phyloP scores from a whole-genome alignment of 2,797 vertebrate species.

The Oreochromis grahami region DNA sequence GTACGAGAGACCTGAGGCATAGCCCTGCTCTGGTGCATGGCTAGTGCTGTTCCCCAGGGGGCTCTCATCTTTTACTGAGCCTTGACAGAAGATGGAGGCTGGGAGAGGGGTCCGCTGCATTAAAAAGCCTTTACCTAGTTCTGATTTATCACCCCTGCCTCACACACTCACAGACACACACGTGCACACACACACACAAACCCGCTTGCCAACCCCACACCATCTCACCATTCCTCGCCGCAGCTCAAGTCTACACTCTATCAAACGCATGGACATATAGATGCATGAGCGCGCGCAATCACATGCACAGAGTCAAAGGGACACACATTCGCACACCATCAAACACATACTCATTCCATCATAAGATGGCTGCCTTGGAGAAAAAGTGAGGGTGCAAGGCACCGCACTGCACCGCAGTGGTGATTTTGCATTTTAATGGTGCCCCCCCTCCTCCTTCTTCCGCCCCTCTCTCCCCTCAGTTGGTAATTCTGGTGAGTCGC shows the following conservation, averaged over 20 bases:
- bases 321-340: constrained; percentile 72
- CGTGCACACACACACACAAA: constrained; percentile 7
- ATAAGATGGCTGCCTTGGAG: constrained; percentile 73
- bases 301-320: constrained; percentile 2
- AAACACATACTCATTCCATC: constrained; percentile 65
- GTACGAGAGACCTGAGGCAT: constrained; percentile 64
- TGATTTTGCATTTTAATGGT: constrained; percentile 80
- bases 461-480: constrained; percentile 14
- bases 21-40: constrained; percentile 72
- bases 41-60: constrained; percentile 77
- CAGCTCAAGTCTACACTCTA: constrained; percentile 69
- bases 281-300: background rate
- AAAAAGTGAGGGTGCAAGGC: constrained; percentile 56
- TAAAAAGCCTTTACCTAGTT: constrained; percentile 85
- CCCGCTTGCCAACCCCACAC: constrained; percentile 53
- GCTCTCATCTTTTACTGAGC: constrained; percentile 85
- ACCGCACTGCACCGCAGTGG: constrained; percentile 62
- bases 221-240: constrained; percentile 58
- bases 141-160: constrained; percentile 83
- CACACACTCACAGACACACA: constrained; percentile 35
- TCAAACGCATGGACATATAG: constrained; percentile 61
- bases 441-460: constrained; percentile 37
- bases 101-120: constrained; percentile 80
- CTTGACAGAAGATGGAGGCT: constrained; percentile 84
- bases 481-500: constrained; percentile 62